Evolutionary conservation across 2,888 invertebrate species (phyloP), one percentile per base, ranked within the genome.

Genomic region (Aleiodes alternator): DNA sequence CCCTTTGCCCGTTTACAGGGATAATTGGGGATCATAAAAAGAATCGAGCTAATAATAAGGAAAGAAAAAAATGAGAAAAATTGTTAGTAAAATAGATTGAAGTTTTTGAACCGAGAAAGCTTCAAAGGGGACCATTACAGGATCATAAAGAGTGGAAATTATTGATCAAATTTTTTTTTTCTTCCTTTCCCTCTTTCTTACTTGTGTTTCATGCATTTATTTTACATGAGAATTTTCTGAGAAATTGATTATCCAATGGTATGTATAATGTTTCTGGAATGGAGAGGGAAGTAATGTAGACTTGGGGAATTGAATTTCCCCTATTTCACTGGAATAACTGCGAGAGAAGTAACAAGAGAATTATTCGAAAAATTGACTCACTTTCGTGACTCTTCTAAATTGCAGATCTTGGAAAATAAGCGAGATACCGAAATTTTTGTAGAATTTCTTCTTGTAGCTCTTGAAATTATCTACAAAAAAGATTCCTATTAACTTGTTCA

Each of bases 221-320:
- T 64, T 34, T 59, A 4, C 59, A 48, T 43, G 43, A 16, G 43
- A 38, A 48, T 64, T 64, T 43, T 64, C 64, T 48, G 64, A 48
- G 48, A 48, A 48, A 64, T 64, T 64, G 64, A 64, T 64, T 64
- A 23, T 16, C 14, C 48, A 64, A 64, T 48, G 64, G 23, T 14
- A 64, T 31, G 61, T 43, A 43, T 61, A 38, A 61, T 61, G 14
- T 34, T 43, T 34, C 14, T 3, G 48, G 7, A 8, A 7, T 43
- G 43, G 43, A 8, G 43, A 8, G 43, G 43, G 7, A 43, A 8
- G 38, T 8, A 38, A 43, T 43, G 11, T 7, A 43, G 11, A 43
- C 43, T 9, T 43, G 34, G 34, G 43, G 43, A 43, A 43, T 43
- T 8, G 3, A 43, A 5, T 43, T 43, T 43, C 34, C 34, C 34